phyloP scores from a whole-genome alignment of 64 coral and sea anemone species.

The Pocillopora damicornis region DNA sequence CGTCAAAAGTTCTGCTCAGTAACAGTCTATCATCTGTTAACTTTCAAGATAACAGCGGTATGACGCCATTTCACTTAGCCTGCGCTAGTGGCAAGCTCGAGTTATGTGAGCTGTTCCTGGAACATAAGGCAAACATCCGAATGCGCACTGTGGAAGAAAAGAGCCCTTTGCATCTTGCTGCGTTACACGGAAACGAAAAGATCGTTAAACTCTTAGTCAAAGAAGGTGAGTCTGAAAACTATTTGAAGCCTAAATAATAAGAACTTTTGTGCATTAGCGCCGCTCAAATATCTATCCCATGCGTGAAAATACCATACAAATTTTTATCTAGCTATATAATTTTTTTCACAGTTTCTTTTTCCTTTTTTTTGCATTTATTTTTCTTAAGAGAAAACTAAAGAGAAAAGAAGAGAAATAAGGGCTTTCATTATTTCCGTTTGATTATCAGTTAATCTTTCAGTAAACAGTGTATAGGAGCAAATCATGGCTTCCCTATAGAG shows the following conservation, averaged over 20 bases:
- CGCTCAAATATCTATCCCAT: no score
- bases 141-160: conserved; percentile 25
- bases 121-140: conserved; percentile 35
- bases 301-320: no score
- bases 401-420: no score
- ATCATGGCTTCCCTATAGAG: no score
- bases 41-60: conserved; percentile 48
- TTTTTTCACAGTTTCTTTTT: no score
- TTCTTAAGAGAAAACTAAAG: no score
- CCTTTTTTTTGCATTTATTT: no score
- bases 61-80: conserved; percentile 70
- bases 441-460: no score
- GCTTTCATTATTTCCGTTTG: no score
- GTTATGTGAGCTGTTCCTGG: conserved; percentile 55
- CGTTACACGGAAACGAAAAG: conserved; percentile 33
- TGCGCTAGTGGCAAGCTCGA: conserved; percentile 54
- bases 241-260: not conserved
- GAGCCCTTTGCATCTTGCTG: conserved; percentile 64
- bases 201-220: conserved; percentile 58
- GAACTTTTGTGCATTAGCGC: no score
- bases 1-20: conserved; percentile 36
- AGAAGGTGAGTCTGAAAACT: conserved; percentile 31
- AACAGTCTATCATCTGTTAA: conserved; percentile 49
- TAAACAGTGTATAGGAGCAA: no score
- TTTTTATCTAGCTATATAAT: no score